Conservation (phyloP, 2,888 invertebrate genomes). For the Tetranychus piercei region DNA sequence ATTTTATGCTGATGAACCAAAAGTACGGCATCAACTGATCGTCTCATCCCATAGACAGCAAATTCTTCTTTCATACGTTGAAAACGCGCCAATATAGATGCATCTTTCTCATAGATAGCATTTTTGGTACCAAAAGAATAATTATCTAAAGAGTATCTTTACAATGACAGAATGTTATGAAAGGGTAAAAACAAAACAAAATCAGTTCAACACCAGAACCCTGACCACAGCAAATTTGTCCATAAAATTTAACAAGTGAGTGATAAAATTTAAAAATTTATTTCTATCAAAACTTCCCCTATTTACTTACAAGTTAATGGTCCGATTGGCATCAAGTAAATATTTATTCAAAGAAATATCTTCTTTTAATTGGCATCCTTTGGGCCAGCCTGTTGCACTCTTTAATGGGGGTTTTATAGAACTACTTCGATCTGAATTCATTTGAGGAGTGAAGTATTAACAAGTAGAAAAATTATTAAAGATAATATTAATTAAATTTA, state of each 20-base stretch:
- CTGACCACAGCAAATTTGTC: neutral
- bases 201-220: neutral
- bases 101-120: conserved; percentile 92
- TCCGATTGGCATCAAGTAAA: neutral
- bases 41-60: conserved; percentile 82
- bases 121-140: conserved; percentile 99
- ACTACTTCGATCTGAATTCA: neutral
- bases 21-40: conserved; percentile 64
- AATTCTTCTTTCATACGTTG: conserved; percentile 97
- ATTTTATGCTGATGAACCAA: conserved; percentile 94
- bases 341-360: neutral
- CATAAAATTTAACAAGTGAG: neutral
- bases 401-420: neutral
- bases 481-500: too few species aligned
- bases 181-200: neutral
- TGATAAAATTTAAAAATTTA: neutral
- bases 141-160: conserved; percentile 67
- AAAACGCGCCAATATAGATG: conserved; percentile 91
- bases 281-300: neutral
- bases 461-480: too few species aligned
- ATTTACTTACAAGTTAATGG: neutral
- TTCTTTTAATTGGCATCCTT: neutral
- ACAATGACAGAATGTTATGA: neutral
- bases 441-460: too few species aligned
- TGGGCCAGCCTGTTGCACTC: neutral